A percentile compares a stretch with the other conserved stretches of the same genome.
phyloP scores from a whole-genome alignment of 2,888 invertebrate species.

The Eurytoma adleriae region DNA sequence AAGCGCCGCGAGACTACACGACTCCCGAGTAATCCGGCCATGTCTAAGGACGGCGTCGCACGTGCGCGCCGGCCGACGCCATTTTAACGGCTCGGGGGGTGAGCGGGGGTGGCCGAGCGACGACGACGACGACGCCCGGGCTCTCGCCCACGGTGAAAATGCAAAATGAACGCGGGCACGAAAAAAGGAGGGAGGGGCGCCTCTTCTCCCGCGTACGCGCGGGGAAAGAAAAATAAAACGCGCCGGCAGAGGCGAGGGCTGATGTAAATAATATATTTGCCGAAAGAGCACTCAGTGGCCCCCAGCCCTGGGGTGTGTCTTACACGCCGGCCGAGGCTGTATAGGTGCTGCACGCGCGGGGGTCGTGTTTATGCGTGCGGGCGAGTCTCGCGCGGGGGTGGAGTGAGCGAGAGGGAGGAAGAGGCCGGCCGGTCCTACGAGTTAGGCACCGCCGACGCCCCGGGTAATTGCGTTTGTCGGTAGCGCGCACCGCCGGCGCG shows the following conservation, averaged over 20 bases:
- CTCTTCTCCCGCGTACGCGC: not conserved
- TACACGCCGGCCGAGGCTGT: slow-evolving; percentile 10
- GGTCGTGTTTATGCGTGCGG: slow-evolving; percentile 15
- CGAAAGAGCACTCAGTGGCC: slow-evolving; percentile 54
- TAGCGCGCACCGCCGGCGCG: slow-evolving; percentile 20
- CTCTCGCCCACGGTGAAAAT: slow-evolving; percentile 17
- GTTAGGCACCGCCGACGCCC: slow-evolving; percentile 8
- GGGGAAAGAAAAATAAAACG: slow-evolving; percentile 51
- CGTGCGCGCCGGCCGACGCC: slow-evolving; percentile 32
- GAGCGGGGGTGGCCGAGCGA: not conserved
- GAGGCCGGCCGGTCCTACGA: not conserved
- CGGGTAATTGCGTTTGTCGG: slow-evolving; percentile 57
- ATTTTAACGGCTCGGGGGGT: slow-evolving; percentile 48
- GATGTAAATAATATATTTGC: slow-evolving; percentile 59
- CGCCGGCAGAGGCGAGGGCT: slow-evolving; percentile 36
- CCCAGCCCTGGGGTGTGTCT: slow-evolving; percentile 50
- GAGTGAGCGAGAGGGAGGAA: not conserved
- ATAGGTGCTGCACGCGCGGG: slow-evolving; percentile 7
- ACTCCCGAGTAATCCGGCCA: slow-evolving; percentile 16
- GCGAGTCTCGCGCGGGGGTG: not conserved
- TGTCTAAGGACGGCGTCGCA: slow-evolving; percentile 49
- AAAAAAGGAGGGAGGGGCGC: not conserved
- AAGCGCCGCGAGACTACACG: slow-evolving; percentile 40
- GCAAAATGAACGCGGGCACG: slow-evolving; percentile 31
- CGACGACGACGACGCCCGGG: not conserved